Evolutionary conservation across 1,140 invertebrate genomes (phyloP), one percentile per base, ranked within the genome.

Genomic region (Cyclina sinensis): DNA sequence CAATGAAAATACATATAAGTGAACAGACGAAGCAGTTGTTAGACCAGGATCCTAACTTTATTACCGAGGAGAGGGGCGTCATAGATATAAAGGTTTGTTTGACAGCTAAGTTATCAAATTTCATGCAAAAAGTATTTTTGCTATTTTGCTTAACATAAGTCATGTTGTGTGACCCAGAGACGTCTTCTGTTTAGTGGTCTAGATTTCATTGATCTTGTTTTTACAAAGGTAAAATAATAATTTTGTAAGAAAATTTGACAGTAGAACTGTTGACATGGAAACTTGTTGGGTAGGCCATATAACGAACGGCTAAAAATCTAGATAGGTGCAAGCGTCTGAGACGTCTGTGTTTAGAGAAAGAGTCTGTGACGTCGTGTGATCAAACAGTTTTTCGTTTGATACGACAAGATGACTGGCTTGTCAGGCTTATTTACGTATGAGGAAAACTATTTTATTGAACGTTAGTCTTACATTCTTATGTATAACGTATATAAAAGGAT

Each of bases 1-100:
- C 78, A n/a, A 76, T 83, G 81, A 91, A 91, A 65, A 91, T 91
- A n/a, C 90, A 91, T 73, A 88, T 91, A 27, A 91, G 90, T 70
- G 70, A 62, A 24, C 68, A 21, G 21, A 91, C 90, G 11, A 81
- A 51, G 7, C 59, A 48, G 3, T 74, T 91, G 46, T 43, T 91
- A 11, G 48, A 73, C 27, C 59, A 12, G n/a, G 79, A 78, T 88
- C 48, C 35, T 9, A 87, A 54, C 0, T 91, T 91, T 48, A 83
- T 79, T 35, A 74, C 87, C 9, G 62, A 84, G 48, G 43, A 78
- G 43, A 43, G 90, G 37, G 90, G 90, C 30, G 39, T 59, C 21
- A 68, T 91, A 54, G 85, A 84, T 51, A 81, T 91, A 37, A 91
- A 91, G 80, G 90, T 89, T 84, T 32, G 76, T 78, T 46, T 7